Percentiles rank a stretch among this genome's conserved stretches.
Evolutionary conservation across 2,888 invertebrate species (phyloP).

Genomic region (Micoletzkya japonica): DNA sequence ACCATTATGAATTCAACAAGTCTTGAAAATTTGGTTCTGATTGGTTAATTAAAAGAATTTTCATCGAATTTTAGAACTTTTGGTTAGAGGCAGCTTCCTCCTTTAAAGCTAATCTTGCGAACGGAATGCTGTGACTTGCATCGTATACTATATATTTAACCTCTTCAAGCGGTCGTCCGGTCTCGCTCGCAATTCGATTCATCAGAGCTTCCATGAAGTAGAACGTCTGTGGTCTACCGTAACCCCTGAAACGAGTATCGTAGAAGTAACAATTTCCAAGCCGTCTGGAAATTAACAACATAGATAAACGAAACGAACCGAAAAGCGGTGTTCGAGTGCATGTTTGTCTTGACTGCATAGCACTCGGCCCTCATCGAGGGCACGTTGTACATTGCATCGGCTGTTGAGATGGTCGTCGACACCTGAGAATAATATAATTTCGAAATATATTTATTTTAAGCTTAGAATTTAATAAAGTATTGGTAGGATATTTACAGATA

Average conservation of each 20-base stretch:
- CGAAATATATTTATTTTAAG: background rate
- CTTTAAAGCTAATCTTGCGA: no score
- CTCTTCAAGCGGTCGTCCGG: conserved; percentile 73
- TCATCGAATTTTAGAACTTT: no score
- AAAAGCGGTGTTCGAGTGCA: conserved; percentile 83
- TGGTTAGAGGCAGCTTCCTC: no score
- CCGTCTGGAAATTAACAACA: background rate
- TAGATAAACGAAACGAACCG: conserved; percentile 23
- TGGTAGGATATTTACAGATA: conserved; percentile 46
- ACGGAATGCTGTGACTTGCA: no score
- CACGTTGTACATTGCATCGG: conserved; percentile 72
- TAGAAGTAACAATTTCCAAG: no score
- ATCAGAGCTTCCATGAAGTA: conserved; percentile 79
- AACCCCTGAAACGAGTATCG: conserved; percentile 74
- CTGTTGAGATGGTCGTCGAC: conserved; percentile 2
- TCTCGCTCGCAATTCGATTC: conserved; percentile 75
- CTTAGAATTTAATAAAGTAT: background rate
- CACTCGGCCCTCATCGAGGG: conserved; percentile 76
- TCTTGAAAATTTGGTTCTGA: no score
- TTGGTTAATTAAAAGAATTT: no score
- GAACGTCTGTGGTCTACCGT: conserved; percentile 88
- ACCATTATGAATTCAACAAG: no score
- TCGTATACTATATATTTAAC: conserved; percentile 68
- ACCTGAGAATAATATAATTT: conserved; percentile 6
- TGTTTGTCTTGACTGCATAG: conserved; percentile 79